Base-by-base conservation (phyloP, 2,113 vertebrate genomes). In the Climacteris rufus region DNA sequence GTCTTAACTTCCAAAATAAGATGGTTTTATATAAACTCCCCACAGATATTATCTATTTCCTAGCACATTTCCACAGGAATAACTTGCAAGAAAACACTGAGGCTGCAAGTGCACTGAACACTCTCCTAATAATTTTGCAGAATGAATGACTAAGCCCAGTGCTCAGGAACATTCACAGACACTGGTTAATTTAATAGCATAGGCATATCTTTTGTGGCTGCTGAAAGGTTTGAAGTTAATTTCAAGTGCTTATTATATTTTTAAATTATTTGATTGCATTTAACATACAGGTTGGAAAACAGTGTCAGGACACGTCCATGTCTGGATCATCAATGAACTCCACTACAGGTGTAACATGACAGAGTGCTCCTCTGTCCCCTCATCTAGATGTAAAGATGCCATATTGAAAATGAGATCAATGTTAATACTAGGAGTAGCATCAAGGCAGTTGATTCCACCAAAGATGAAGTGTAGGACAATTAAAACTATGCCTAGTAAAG, bases 231-330 rank as follows among this genome's bases (percentile, higher is more conserved):
- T 85, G 33, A 79, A 88, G 20, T 44, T 66, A 28, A 33, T 77
- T 88, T 83, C 39, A 86, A 45, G 23, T 53, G 21, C 15, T 82
- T 49, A 24, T 3, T 72, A 1, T 40, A 33, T 44, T 76, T 71
- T 94, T 69, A 16, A 60, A 61, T 63, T 70, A 9, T 8, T 44
- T 7, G 3, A 44, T 83, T 89, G 24, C 18, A 28, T 64, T 63
- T 88, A 60, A 44, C 0, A 0, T 12, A 9, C 8, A 44, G 6
- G 0, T 42, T 70, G 40, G 30, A 72, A 84, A 66, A 47, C 1
- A 24, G 6, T 57, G 7, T 47, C n/a, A 68, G 66, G 40, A 72
- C 8, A 25, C 2, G 52, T 53, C 3, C 7, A 13, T 86, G 11
- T n/a, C 53, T 77, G 76, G 22, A 21, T 71, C 35, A 49, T 35